Conservation (phyloP, 2,113 vertebrate species). For the Xiphophorus couchianus region DNA sequence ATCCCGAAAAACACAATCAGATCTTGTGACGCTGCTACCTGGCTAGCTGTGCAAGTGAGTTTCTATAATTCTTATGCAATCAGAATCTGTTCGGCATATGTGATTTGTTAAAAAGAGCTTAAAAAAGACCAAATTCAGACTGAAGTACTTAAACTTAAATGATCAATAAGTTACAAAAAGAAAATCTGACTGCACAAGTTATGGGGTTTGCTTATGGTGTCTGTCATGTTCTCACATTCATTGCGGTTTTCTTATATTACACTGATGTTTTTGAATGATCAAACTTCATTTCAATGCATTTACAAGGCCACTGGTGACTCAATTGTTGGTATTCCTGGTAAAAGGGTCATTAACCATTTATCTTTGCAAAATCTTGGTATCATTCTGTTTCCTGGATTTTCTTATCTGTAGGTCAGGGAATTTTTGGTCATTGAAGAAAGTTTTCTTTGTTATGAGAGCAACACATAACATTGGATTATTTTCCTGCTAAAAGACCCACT, state of each 20-base stretch:
- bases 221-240: background rate
- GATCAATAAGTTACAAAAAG: background rate
- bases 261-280: background rate
- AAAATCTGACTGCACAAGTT: no score
- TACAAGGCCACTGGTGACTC: background rate
- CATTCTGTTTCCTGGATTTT: background rate
- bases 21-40: constrained; percentile 62
- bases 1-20: constrained; percentile 64
- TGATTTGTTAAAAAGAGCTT: background rate
- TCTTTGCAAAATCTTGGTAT: background rate
- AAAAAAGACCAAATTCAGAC: no score
- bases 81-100: background rate
- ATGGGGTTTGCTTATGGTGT: no score
- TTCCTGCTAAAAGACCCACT: background rate
- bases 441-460: background rate
- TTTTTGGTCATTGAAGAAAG: background rate
- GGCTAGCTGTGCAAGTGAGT: constrained; percentile 10
- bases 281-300: background rate
- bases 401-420: background rate
- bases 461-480: background rate
- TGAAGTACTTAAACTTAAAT: background rate
- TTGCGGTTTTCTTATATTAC: background rate
- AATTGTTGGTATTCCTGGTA: background rate
- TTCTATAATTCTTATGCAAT: constrained; percentile 2
- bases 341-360: background rate